Evolutionary conservation across 37 sponge, comb jelly and placozoan species (phyloP), one percentile per base, ranked within the genome.

Genomic region (Cladorhizidae sp.): DNA sequence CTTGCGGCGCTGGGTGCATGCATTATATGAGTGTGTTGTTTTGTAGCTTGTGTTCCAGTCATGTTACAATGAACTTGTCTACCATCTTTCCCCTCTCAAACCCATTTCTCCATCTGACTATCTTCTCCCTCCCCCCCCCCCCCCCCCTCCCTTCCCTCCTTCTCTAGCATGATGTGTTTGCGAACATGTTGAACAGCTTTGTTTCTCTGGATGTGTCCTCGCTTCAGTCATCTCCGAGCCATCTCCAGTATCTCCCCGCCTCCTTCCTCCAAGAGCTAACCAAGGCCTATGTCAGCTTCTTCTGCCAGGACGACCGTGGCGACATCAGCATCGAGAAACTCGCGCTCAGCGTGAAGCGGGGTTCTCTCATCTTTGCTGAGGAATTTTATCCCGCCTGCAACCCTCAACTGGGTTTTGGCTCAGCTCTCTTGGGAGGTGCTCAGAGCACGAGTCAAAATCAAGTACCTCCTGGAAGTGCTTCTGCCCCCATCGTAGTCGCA

Each of bases 251-350:
- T 74, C 21, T 37, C 2, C 33, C 28, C 3, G 52, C 62, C 35
- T 25, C 6, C 31, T 25, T 94, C 17, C 86, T 90, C 0, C 70
- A 89, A 32, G 92, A 91, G 56, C 67, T 94, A n/a, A 80, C 82
- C 86, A 87, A 91, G 62, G 85, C 92, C 2, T 81, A 80, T 49
- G 65, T 74, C 37, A 92, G 92, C 18, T 94, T 85, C 54, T 50
- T 75, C 37, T 91, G 85, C 75, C 72, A 67, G 37, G 82, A 87
- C 8, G 72, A 81, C 40, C 76, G 80, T 35, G 85, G 93, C 43
- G 93, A 93, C 70, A 45, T 70, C 21, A 70, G 59, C 72, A 77
- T 70, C 0, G 72, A 68, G 63, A 45, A 69, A 11, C 35, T 69
- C 7, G 72, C 77, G 18, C 61, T 69, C 12, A 29, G 54, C 0